Evolutionary conservation across 2,797 vertebrate species (phyloP).

Genomic region (Sebastes vulpes): DNA sequence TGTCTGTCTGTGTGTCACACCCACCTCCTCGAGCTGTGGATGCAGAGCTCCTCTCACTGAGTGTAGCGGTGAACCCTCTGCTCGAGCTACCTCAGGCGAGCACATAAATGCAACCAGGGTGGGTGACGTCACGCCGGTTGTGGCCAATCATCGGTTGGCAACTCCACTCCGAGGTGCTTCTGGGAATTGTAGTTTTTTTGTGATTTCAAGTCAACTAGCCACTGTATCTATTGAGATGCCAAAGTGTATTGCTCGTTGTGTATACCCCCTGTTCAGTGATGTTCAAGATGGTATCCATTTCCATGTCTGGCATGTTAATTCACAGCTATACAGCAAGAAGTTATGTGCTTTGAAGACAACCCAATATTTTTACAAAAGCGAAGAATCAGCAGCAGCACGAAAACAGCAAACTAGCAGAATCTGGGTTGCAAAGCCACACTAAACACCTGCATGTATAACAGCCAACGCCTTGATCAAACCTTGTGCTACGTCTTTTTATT

Average conservation of each 20-base stretch:
- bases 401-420: constrained; percentile 50
- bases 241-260: constrained; percentile 74
- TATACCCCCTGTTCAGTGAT: constrained; percentile 41
- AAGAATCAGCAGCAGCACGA: constrained; percentile 51
- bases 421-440: constrained; percentile 54
- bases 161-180: fast-evolving
- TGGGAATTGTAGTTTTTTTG: constrained; percentile 74
- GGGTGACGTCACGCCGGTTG: constrained; percentile 62
- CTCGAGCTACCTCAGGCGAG: constrained; percentile 9
- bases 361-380: constrained; percentile 66
- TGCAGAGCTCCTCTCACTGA: constrained; percentile 7
- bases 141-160: constrained; percentile 55
- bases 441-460: constrained; percentile 60
- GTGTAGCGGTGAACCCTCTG: constrained; percentile 51
- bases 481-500: constrained; percentile 64
- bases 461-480: constrained; percentile 43
- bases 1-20: constrained; percentile 67
- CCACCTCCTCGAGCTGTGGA: constrained; percentile 69
- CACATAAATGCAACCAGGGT: constrained; percentile 74
- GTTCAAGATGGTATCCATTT: constrained; percentile 50
- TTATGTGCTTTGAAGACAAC: constrained; percentile 70
- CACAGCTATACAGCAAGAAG: constrained; percentile 66
- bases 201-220: constrained; percentile 71
- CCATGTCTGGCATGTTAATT: constrained; percentile 53
- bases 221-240: constrained; percentile 66